Evolutionary conservation across 92 coral and sea anemone genomes (phyloP).

Genomic region (Virgularia gustaviana): DNA sequence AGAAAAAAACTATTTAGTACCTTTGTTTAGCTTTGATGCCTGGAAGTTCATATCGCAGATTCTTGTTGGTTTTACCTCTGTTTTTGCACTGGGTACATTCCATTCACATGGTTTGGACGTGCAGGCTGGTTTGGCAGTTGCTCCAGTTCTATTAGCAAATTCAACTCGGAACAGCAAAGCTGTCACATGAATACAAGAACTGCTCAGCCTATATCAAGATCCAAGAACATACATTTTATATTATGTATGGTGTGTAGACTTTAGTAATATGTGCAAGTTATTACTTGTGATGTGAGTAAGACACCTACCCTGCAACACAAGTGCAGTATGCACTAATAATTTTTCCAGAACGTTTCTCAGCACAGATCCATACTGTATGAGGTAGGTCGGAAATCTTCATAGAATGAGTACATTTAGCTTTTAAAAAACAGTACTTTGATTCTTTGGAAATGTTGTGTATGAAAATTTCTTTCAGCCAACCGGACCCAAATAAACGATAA

Average conservation of each 20-base stretch:
- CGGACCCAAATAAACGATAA: slow-evolving; percentile 49
- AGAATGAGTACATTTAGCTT: slow-evolving; percentile 40
- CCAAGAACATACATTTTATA: neutral
- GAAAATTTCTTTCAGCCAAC: slow-evolving; percentile 48
- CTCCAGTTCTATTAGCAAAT: slow-evolving; percentile 60
- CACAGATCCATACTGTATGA: slow-evolving; percentile 51
- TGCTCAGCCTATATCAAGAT: slow-evolving; percentile 51
- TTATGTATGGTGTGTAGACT: neutral
- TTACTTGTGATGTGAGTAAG: neutral
- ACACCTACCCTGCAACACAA: slow-evolving; percentile 55
- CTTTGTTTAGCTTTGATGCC: slow-evolving; percentile 15
- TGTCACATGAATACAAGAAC: slow-evolving; percentile 62
- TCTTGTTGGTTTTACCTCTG: slow-evolving; percentile 48
- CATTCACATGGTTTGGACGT: slow-evolving; percentile 52
- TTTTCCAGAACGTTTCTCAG: slow-evolving; percentile 37
- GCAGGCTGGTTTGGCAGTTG: slow-evolving; percentile 64
- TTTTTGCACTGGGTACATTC: slow-evolving; percentile 48
- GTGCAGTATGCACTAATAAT: slow-evolving; percentile 56
- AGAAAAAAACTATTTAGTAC: no score
- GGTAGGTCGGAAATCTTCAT: slow-evolving; percentile 51
- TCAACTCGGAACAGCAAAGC: slow-evolving; percentile 56
- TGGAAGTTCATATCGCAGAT: slow-evolving; percentile 53
- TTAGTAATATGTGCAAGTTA: neutral
- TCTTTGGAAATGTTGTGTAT: slow-evolving; percentile 34
- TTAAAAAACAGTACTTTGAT: slow-evolving; percentile 39